Evolutionary conservation across 2,113 vertebrate species (phyloP).

Genomic region (Tichodroma muraria): DNA sequence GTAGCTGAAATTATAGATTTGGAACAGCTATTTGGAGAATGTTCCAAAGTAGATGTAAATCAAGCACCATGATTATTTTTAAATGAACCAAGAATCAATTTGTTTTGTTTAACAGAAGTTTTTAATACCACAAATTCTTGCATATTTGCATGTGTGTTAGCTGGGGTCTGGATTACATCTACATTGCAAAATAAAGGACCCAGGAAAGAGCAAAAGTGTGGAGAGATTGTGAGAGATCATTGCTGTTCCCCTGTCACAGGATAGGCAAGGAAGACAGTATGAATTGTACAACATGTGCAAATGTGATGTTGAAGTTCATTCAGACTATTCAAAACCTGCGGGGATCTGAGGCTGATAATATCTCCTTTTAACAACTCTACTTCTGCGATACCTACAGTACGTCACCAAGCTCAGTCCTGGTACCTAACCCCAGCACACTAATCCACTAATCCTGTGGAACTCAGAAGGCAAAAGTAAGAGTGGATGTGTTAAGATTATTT

Average conservation of each 20-base stretch:
- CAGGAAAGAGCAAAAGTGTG: neutral
- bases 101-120: neutral
- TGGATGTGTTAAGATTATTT: neutral
- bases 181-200: neutral
- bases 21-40: slow-evolving; percentile 26
- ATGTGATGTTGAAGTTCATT: neutral
- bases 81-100: slow-evolving; percentile 15
- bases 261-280: neutral
- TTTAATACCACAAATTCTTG: slow-evolving; percentile 19
- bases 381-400: neutral
- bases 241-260: neutral
- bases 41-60: slow-evolving; percentile 53
- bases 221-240: neutral
- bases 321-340: neutral
- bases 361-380: neutral
- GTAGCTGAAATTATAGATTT: slow-evolving; percentile 62
- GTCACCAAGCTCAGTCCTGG: neutral
- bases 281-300: neutral
- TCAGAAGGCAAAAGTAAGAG: neutral
- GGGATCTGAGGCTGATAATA: neutral
- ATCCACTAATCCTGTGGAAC: neutral
- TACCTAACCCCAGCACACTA: neutral
- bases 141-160: neutral
- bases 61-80: slow-evolving; percentile 47
- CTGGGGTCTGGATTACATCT: neutral